Evolutionary conservation across 2,113 vertebrate species (phyloP).

Genomic region (human): GRCh38 chr17:45446001-45446500

Average conservation of each 20-base stretch:
- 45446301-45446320: background rate
- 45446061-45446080: conserved; percentile 56
- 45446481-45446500: background rate
- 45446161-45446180: background rate
- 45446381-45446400: background rate
- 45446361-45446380: background rate
- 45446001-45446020: background rate
- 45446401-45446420: background rate
- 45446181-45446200: background rate
- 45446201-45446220: background rate
- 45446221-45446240: background rate
- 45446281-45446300: background rate
- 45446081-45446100: conserved; percentile 40
- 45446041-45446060: background rate
- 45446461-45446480: background rate
- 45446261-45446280: background rate
- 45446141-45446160: background rate
- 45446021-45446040: conserved; percentile 38
- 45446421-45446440: background rate
- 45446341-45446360: background rate
- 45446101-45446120: conserved; percentile 56
- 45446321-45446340: background rate
- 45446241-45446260: background rate
- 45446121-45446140: background rate
- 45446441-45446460: background rate